Percentiles rank a stretch among this genome's conserved stretches.
Evolutionary conservation across 64 coral and sea anemone genomes (phyloP).

Genomic region (Actinia equina): DNA sequence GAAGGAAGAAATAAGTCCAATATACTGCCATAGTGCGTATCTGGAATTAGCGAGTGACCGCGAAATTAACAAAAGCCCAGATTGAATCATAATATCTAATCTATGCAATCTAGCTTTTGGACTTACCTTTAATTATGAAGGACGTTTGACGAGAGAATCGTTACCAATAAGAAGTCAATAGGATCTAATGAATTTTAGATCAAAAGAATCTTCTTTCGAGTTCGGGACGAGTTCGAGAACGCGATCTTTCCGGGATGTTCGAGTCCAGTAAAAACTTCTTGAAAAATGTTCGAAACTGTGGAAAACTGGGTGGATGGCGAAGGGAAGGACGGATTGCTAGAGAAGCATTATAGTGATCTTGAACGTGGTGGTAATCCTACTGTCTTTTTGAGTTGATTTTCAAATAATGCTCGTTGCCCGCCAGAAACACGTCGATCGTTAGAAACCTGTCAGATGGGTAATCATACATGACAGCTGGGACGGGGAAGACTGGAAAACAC

Average conservation of each 20-base stretch:
- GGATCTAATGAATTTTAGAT: not conserved
- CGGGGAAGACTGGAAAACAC: not conserved
- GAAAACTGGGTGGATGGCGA: not conserved
- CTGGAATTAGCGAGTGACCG: conserved; percentile 7
- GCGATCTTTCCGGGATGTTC: not conserved
- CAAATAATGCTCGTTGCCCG: not conserved
- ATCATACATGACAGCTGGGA: not conserved
- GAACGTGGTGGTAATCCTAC: not conserved
- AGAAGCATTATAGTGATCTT: not conserved
- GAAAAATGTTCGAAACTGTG: not conserved
- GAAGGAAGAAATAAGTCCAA: not conserved
- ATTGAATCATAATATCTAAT: not conserved
- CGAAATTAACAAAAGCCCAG: not conserved
- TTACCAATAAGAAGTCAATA: not conserved
- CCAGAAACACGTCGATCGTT: conserved; percentile 16
- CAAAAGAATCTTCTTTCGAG: not conserved
- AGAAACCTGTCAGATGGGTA: not conserved
- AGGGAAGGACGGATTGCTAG: not conserved
- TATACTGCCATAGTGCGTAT: not conserved
- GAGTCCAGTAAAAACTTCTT: not conserved
- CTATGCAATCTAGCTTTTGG: conserved; percentile 6
- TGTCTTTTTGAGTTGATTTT: not conserved
- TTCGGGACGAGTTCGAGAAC: not conserved
- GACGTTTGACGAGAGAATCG: not conserved
- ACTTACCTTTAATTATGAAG: not conserved